phyloP scores from a whole-genome alignment of 2,797 vertebrate species.

The Tympanoctomys barrerae region DNA sequence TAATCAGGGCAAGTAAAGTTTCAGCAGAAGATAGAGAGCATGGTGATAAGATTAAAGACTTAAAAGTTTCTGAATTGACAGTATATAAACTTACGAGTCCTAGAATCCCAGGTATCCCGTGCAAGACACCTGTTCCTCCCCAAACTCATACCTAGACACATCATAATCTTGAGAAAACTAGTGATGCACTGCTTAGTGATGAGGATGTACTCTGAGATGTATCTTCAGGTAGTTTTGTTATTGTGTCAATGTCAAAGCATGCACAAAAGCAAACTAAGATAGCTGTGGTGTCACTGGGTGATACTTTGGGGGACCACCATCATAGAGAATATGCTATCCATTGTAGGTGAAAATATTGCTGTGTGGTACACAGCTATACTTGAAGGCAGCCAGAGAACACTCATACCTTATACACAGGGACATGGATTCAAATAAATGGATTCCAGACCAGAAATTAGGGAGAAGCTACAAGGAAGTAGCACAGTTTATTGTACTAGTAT shows the following conservation, averaged over 20 bases:
- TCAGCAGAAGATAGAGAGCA: not conserved
- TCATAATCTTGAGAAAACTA: not conserved
- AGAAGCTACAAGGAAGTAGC: not conserved
- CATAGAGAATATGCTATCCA: not conserved
- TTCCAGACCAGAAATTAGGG: not conserved
- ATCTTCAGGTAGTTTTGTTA: not conserved
- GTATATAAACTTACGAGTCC: not conserved
- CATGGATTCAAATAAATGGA: not conserved
- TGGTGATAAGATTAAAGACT: not conserved
- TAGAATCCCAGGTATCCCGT: not conserved
- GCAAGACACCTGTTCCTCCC: not conserved
- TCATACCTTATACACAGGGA: not conserved
- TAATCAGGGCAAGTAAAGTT: not conserved
- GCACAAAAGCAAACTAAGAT: not conserved
- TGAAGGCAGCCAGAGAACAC: constrained; percentile 25
- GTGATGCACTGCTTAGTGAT: not conserved
- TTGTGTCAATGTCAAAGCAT: too few relatives aligned
- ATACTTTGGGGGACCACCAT: too few relatives aligned
- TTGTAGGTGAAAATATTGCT: not conserved
- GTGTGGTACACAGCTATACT: not conserved
- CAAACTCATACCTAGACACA: not conserved
- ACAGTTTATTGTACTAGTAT: not conserved
- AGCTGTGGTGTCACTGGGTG: not conserved
- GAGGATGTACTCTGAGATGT: not conserved
- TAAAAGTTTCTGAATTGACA: not conserved